A percentile compares a stretch with the other conserved stretches of the same genome.
Evolutionary conservation across 2,888 invertebrate species (phyloP).

Genomic region (Lottia gigantea): DNA sequence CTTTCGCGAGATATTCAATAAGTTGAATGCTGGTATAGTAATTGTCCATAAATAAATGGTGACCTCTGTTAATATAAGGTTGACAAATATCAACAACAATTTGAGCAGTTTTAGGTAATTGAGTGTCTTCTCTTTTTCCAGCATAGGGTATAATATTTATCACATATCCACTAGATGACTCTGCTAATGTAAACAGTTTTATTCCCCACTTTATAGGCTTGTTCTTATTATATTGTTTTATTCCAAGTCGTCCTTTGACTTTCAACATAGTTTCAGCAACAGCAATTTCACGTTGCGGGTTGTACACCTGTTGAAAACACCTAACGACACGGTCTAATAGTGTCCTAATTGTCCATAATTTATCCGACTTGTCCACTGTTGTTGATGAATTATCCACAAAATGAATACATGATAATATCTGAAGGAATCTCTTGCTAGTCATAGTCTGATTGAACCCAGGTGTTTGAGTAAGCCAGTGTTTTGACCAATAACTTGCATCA

Average conservation of each 20-base stretch:
- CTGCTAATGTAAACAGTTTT: conserved; percentile 2
- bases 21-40: background rate
- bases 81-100: conserved; percentile 3
- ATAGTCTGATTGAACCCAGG: conserved; percentile 1
- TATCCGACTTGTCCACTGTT: background rate
- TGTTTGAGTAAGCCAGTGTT: background rate
- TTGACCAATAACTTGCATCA: background rate
- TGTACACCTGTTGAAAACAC: background rate
- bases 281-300: background rate
- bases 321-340: background rate
- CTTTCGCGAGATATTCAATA: background rate
- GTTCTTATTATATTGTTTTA: background rate
- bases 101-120: background rate
- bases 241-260: background rate
- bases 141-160: conserved; percentile 1
- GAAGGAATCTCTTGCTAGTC: background rate
- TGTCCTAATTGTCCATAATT: background rate
- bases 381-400: background rate
- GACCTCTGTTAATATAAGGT: background rate
- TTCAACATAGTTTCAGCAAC: background rate
- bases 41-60: background rate
- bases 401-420: background rate
- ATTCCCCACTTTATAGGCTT: conserved; percentile 5
- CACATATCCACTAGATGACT: background rate
- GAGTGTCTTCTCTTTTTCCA: background rate